phyloP scores from a whole-genome alignment of 2,113 vertebrate species.

The Phocoena phocoena region DNA sequence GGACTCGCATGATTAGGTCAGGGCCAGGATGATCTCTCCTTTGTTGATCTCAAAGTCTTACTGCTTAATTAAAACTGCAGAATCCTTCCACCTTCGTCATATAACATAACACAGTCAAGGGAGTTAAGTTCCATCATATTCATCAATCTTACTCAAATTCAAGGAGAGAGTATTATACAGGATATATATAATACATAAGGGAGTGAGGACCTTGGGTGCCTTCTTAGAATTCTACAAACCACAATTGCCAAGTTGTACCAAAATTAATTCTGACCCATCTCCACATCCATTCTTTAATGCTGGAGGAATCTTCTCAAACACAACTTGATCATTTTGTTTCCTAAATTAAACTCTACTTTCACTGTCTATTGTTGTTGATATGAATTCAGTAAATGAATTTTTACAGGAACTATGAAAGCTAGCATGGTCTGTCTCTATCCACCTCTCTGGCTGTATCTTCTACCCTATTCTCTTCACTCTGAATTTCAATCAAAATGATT shows the following conservation, averaged over 20 bases:
- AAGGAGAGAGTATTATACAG: not conserved
- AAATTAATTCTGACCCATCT: not conserved
- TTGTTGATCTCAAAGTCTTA: not conserved
- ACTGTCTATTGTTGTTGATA: not conserved
- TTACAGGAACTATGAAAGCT: not conserved
- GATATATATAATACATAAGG: not conserved
- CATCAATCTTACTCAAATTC: not conserved
- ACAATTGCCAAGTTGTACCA: not conserved
- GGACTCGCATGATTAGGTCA: not conserved
- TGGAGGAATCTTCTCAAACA: not conserved
- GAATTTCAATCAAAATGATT: not conserved
- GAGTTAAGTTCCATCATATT: not conserved
- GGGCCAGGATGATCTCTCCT: not conserved
- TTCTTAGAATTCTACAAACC: not conserved
- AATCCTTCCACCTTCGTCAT: not conserved
- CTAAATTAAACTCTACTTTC: not conserved
- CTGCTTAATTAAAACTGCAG: not conserved
- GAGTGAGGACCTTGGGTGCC: not conserved
- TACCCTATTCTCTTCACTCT: not conserved
- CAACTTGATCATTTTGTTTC: not conserved
- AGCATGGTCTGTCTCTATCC: not conserved
- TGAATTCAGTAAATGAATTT: not conserved
- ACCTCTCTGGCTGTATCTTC: not conserved
- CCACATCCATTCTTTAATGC: not conserved
- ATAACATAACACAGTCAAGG: not conserved